Evolutionary conservation across 2,113 vertebrate species (phyloP).

Genomic region (Lanius ludovicianus): DNA sequence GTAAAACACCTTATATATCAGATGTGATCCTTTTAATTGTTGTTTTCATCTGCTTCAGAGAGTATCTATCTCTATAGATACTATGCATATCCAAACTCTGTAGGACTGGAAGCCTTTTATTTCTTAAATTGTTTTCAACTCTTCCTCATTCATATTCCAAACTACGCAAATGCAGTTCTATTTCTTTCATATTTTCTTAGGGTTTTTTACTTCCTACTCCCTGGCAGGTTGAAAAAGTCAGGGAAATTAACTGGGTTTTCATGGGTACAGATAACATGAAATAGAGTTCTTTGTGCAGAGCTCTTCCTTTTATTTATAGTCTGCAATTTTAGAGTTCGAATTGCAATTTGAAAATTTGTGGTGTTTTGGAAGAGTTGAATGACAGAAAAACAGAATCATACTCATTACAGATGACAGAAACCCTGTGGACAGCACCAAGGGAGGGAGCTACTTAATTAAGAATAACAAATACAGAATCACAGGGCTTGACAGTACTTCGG

Average conservation of each 20-base stretch:
- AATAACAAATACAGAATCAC: neutral
- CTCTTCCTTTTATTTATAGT: neutral
- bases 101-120: neutral
- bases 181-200: neutral
- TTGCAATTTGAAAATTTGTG: neutral
- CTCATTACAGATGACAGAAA: neutral
- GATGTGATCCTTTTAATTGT: neutral
- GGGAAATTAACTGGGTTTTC: conserved; percentile 3
- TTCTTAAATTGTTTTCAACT: neutral
- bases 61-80: neutral
- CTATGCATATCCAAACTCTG: neutral
- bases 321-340: neutral
- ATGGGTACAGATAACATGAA: neutral
- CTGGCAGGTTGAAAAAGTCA: neutral
- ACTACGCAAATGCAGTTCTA: neutral
- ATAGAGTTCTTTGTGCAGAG: neutral
- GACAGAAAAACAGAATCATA: neutral
- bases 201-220: neutral
- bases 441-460: conserved; percentile 12
- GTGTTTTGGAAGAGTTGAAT: neutral
- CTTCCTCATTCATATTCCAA: neutral
- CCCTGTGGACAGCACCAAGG: neutral
- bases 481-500: neutral
- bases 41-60: neutral
- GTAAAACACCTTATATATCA: neutral